Conservation (phyloP, 2,113 vertebrate genomes). For the Rafetus swinhoei region DNA sequence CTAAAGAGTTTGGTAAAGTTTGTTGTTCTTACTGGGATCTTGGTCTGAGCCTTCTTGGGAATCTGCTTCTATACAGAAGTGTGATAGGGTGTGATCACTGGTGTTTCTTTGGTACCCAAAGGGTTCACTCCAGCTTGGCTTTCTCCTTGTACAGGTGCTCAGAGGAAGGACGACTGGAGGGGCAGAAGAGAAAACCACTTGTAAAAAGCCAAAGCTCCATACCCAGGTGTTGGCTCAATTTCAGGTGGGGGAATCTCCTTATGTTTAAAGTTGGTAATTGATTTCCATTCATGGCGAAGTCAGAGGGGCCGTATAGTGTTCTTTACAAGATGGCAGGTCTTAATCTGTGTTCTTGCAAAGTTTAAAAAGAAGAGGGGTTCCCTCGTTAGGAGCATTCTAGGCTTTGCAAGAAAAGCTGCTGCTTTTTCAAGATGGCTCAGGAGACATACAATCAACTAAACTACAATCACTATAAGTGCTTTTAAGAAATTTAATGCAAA, state of each 20-base stretch:
- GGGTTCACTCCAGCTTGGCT: background rate
- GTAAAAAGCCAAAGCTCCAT: background rate
- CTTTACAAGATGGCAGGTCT: background rate
- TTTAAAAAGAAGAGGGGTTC: background rate
- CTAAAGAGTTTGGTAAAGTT: background rate
- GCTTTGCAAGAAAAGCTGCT: background rate
- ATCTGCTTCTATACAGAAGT: accelerated
- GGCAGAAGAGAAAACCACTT: background rate
- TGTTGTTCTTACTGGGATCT: background rate
- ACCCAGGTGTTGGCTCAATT: constrained; percentile 19
- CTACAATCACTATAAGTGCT: background rate
- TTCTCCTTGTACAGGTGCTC: background rate
- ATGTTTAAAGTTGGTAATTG: background rate
- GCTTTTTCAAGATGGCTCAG: background rate
- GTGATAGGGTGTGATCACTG: background rate
- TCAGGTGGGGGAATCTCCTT: background rate
- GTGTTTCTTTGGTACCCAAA: background rate
- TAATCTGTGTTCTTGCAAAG: background rate
- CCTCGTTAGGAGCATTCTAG: background rate
- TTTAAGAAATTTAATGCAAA: constrained; percentile 2
- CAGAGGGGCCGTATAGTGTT: background rate
- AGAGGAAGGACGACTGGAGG: background rate
- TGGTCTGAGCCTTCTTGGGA: background rate
- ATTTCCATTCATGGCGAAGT: background rate
- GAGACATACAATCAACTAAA: background rate